Evolutionary conservation across 2,888 invertebrate species (phyloP).

Genomic region (Nysson spinosus): DNA sequence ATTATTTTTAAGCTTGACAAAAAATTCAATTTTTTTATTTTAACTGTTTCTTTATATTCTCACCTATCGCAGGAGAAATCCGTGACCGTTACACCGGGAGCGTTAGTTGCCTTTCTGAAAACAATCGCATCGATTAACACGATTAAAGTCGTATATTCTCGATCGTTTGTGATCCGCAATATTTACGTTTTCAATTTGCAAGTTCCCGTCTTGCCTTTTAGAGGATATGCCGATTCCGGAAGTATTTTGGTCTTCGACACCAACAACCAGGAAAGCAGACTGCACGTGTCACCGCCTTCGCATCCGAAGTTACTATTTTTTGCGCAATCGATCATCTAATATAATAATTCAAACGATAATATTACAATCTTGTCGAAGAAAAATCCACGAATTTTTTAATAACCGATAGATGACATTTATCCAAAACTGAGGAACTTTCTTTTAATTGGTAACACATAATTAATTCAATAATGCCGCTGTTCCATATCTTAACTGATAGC

Average conservation of each 20-base stretch:
- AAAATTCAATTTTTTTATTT: too few species aligned
- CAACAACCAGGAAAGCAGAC: slow-evolving; percentile 86
- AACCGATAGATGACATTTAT: too few species aligned
- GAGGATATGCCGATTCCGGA: slow-evolving; percentile 82
- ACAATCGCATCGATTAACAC: not conserved
- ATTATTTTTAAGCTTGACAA: too few species aligned
- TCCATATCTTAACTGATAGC: too few species aligned
- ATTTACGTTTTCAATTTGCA: slow-evolving; percentile 77
- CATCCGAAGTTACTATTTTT: slow-evolving; percentile 86
- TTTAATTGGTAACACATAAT: too few species aligned
- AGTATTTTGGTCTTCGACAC: slow-evolving; percentile 80
- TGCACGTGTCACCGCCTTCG: slow-evolving; percentile 88
- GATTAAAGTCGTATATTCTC: too few species aligned
- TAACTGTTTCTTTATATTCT: too few species aligned
- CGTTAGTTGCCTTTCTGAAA: slow-evolving; percentile 62
- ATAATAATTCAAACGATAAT: not conserved
- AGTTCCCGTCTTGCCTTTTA: slow-evolving; percentile 78
- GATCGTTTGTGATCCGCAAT: not conserved
- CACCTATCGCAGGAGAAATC: slow-evolving; percentile 83
- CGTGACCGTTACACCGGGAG: slow-evolving; percentile 57
- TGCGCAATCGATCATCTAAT: slow-evolving; percentile 89
- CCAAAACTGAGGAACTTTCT: too few species aligned
- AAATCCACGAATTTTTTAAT: too few species aligned
- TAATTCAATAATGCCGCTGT: too few species aligned
- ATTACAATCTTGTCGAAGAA: not conserved